Percentiles rank a stretch among this genome's conserved stretches.
Conservation (phyloP, 2,113 vertebrate species). For the Amphiprion ocellaris region DNA sequence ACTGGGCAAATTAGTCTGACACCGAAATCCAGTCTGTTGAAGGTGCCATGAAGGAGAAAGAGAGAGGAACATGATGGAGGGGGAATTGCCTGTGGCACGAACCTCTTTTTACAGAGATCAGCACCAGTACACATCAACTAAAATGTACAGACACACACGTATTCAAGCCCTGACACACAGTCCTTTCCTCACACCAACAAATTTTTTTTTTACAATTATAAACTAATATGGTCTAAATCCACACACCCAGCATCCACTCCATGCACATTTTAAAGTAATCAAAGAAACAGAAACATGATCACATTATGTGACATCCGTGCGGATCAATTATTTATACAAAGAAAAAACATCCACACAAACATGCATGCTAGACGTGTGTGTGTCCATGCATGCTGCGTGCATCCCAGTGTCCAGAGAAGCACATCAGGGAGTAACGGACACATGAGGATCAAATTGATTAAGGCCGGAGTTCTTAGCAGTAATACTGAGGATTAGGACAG, state of each 20-base stretch:
- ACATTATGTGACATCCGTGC: conserved; percentile 49
- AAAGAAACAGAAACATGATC: conserved; percentile 40
- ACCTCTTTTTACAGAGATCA: conserved; percentile 51
- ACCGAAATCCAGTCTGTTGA: conserved; percentile 43
- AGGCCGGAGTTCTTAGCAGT: conserved; percentile 48
- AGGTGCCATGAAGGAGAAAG: not conserved
- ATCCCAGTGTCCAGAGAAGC: conserved; percentile 50
- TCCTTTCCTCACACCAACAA: not conserved
- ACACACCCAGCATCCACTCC: not conserved
- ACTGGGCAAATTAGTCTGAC: conserved; percentile 48
- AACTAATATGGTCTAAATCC: not conserved
- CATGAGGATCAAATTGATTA: conserved; percentile 71
- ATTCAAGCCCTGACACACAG: not conserved
- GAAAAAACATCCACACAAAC: conserved; percentile 41
- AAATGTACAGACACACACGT: conserved; percentile 16
- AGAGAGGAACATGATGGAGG: conserved; percentile 12
- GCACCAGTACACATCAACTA: conserved; percentile 18
- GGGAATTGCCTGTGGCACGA: conserved; percentile 38
- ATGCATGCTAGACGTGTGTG: conserved; percentile 17
- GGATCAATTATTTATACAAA: conserved; percentile 72
- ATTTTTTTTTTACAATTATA: not conserved
- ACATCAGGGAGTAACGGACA: conserved; percentile 52
- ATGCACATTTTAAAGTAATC: conserved; percentile 18
- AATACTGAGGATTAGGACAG: conserved; percentile 67
- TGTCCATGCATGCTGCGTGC: not conserved